Base-by-base conservation (phyloP, 2,113 vertebrate species). In the Paradoxurus hermaphroditus region DNA sequence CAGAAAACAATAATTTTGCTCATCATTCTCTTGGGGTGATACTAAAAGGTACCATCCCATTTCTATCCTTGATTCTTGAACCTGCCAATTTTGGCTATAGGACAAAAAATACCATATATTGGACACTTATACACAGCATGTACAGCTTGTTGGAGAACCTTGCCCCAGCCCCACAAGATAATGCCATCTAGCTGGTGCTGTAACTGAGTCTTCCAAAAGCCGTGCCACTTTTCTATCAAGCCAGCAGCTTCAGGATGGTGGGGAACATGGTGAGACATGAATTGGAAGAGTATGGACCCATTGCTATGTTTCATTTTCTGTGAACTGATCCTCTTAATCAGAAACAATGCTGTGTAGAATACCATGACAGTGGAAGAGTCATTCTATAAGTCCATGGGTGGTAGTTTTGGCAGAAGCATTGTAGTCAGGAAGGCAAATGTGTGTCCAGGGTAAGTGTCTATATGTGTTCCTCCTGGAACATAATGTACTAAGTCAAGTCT, bases 1-100 rank as follows among this genome's bases (percentile, higher is more conserved):
- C 21, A 92, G 62, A 65, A 92, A 90, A 67, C 70, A 96, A 85
- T 89, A 72, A 46, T 41, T 68, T 41, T 87, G 63, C 78, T 94
- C 11, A 18, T 81, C 41, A 39, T 18, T 92, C 59, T 93, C 27
- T 34, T 63, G 63, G 3, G 56, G 29, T 84, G 90, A 62, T 36
- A 41, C 59, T n/a, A 49, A 59, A 39, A 31, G 23, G n/a, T 90
- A 16, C 29, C 14, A 16, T 95, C 46, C 36, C 44, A 11, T 86
- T 78, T 78, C 36, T 25, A 65, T 3, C 1, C 25, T 86, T 67
- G n/a, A 27, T 82, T 94, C 67, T 70, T 70, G 29, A 73, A 72
- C 49, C 21, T 29, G 25, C 6, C 10, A 79, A 49, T 63, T 53
- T 25, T 46, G n/a, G 12, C n/a, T 79, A 10, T 25, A 41, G 23